Conservation (phyloP, 2,797 vertebrate species). For the Hydrolagus colliei region DNA sequence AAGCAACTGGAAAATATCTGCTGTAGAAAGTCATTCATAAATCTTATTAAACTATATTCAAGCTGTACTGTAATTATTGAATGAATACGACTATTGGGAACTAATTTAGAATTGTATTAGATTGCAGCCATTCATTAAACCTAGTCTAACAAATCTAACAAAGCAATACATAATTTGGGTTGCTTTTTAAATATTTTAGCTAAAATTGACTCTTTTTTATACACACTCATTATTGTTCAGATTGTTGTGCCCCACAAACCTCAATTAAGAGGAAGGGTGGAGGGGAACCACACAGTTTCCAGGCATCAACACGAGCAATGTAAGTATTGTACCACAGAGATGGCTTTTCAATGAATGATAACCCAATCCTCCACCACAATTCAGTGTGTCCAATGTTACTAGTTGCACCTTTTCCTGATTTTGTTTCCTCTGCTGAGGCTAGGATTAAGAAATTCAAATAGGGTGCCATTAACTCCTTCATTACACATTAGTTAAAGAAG, state of each 20-base stretch:
- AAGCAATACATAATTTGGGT: too few species aligned
- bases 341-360: not conserved
- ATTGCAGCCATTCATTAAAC: too few species aligned
- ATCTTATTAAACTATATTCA: too few species aligned
- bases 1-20: too few species aligned
- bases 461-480: not conserved
- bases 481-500: not conserved
- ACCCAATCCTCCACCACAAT: not conserved
- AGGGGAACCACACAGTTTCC: not conserved
- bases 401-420: not conserved
- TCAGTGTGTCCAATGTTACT: not conserved
- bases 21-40: too few species aligned
- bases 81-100: too few species aligned
- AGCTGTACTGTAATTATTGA: too few species aligned
- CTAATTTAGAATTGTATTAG: too few species aligned
- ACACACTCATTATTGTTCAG: too few species aligned
- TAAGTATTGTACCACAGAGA: not conserved
- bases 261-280: not conserved
- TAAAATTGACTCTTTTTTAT: too few species aligned
- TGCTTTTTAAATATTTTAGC: too few species aligned
- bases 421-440: not conserved
- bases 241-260: not conserved
- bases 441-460: not conserved
- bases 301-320: not conserved
- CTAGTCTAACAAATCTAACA: too few species aligned